Evolutionary conservation across 2,113 vertebrate species (phyloP).

Genomic region (Calidris pygmaea): DNA sequence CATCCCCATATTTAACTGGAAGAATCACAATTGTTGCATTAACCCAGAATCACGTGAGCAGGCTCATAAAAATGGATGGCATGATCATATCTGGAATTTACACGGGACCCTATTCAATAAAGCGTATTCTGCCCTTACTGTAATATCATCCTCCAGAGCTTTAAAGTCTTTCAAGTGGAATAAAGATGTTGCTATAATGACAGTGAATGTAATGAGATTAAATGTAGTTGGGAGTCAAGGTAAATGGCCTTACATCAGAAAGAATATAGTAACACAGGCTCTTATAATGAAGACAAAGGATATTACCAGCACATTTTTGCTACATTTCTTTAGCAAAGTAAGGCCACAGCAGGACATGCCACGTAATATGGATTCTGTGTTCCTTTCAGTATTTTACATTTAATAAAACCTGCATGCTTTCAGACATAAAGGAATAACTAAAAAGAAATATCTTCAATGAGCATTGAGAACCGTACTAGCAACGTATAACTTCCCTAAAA

Average conservation of each 20-base stretch:
- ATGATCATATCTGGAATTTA: conserved; percentile 49
- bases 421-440: conserved; percentile 23
- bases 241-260: conserved; percentile 75
- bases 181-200: conserved; percentile 72
- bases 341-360: conserved; percentile 61
- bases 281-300: conserved; percentile 74
- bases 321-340: conserved; percentile 71
- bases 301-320: conserved; percentile 43
- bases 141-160: conserved; percentile 70
- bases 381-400: conserved; percentile 35
- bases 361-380: conserved; percentile 17
- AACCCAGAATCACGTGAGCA: neutral
- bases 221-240: conserved; percentile 70
- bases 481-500: neutral
- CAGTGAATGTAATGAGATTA: conserved; percentile 74
- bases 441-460: conserved; percentile 8
- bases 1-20: neutral
- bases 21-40: neutral
- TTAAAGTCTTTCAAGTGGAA: conserved; percentile 74
- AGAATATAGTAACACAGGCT: conserved; percentile 53
- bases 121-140: conserved; percentile 46
- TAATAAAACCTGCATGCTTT: conserved; percentile 27
- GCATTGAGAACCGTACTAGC: neutral
- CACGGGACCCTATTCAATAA: conserved; percentile 56
- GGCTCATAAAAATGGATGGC: conserved; percentile 60